These are phyloP conservation scores for Cheilosia scutellata DNA, from an alignment of 2,888 invertebrate species.

Conservation along the genomic window DNA sequence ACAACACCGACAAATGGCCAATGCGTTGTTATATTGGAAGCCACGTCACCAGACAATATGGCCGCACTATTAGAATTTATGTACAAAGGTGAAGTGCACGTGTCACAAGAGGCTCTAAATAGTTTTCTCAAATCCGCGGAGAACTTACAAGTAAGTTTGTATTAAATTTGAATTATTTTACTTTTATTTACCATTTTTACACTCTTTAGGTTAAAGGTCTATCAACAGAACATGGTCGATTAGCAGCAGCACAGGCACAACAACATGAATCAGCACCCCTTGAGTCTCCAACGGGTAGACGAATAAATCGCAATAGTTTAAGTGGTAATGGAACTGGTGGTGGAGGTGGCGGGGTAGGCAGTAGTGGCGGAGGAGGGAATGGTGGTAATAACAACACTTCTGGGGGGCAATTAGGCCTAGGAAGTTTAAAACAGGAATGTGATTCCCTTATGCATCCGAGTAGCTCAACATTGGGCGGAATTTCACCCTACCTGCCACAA, in stretches of 20 bases:
- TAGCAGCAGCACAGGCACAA: constrained; percentile 84
- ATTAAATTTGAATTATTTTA: not conserved
- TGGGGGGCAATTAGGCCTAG: constrained; percentile 77
- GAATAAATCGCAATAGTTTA: constrained; percentile 83
- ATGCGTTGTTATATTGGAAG: constrained; percentile 94
- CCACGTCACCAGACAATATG: constrained; percentile 95
- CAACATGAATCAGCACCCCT: constrained; percentile 81
- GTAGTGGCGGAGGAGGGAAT: constrained; percentile 78
- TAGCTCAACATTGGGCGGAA: constrained; percentile 81
- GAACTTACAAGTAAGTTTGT: constrained; percentile 89
- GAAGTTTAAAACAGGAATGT: constrained; percentile 84
- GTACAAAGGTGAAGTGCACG: constrained; percentile 97
- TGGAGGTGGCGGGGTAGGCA: constrained; percentile 80
- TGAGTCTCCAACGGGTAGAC: constrained; percentile 84
- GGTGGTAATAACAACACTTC: constrained; percentile 78
- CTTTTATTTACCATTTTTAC: constrained; percentile 1
- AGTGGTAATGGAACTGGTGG: constrained; percentile 82
- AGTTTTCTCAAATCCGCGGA: constrained; percentile 96
- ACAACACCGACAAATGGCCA: constrained; percentile 89
- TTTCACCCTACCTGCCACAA: constrained; percentile 84
- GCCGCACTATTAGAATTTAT: constrained; percentile 95
- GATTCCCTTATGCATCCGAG: constrained; percentile 84
- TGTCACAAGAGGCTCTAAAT: constrained; percentile 95
- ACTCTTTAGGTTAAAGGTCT: constrained; percentile 89
- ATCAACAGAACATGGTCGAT: constrained; percentile 89